Evolutionary conservation across 2,113 vertebrate genomes (phyloP), one percentile per base, ranked within the genome.

Genomic region (Phaethornis superciliosus): DNA sequence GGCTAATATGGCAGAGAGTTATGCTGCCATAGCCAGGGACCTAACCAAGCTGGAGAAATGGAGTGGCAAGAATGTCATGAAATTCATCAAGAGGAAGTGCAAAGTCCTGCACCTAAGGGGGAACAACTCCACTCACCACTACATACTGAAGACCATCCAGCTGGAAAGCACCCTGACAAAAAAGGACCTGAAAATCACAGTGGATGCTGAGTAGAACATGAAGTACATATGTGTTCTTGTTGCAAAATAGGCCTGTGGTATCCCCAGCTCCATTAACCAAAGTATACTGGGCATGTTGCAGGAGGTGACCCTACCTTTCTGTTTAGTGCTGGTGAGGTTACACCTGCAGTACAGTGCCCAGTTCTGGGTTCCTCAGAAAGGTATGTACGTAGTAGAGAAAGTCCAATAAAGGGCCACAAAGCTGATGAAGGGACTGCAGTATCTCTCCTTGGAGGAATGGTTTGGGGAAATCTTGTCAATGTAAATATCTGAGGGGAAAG

Each of bases 321-420:
- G 11, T 9, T 40, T 69, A 26, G 37, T 33, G 35, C 11, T 63
- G 28, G 16, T 33, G 10, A 42, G n/a, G 10, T 7, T 35, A 23
- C 47, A n/a, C 4, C 14, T 49, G 49, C 30, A 44, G 4, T 52
- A 28, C 15, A 47, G 21, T 54, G 33, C 49, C 52, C 33, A n/a
- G 21, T 65, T 75, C 26, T 65, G 20, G 33, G 14, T 58, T 82
- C 24, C 15, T 51, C 65, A 15, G 42, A 54, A 28, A 65, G 4
- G 21, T 10, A 24, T 5, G 33, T 6, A n/a, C 33, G 19, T 42
- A 21, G 17, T 35, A 33, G 28, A 67, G 15, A 24, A 9, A 42
- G 24, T 37, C 10, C 17, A 33, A 9, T 7, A 44, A 37, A 60
- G 14, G 17, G 3, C 4, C 27, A 21, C 0, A 0, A 63, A 62